Conservation (phyloP, 2,797 vertebrate species). For the Sciurus carolinensis region DNA sequence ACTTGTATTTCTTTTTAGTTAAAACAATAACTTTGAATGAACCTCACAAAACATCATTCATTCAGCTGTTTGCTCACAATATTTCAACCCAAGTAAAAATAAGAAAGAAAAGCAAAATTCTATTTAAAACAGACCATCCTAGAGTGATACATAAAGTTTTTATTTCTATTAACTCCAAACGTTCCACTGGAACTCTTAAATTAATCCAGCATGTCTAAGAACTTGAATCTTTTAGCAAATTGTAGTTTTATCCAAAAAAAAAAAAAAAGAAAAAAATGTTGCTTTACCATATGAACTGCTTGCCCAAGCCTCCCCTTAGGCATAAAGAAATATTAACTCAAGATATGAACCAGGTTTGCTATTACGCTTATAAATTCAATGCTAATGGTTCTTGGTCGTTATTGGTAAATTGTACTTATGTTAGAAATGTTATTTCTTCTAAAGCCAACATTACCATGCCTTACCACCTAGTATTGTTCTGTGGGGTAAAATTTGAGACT, state of each 20-base stretch:
- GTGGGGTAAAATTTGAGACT: not conserved
- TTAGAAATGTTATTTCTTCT: conserved; percentile 18
- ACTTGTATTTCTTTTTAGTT: conserved; percentile 14
- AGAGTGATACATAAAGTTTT: not conserved
- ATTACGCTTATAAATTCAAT: not conserved
- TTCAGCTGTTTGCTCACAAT: not conserved
- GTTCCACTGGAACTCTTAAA: conserved; percentile 36
- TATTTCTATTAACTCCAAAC: not conserved
- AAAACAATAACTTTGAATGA: not conserved
- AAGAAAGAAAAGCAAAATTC: not conserved
- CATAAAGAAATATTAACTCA: conserved; percentile 29
- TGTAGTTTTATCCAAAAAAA: not conserved
- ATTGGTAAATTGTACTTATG: conserved; percentile 6
- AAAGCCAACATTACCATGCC: not conserved
- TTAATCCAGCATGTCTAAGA: not conserved
- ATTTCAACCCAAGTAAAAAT: not conserved
- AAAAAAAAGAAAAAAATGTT: too few relatives aligned
- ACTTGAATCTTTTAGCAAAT: conserved; percentile 12
- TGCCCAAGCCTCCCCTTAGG: not conserved
- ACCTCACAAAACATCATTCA: not conserved
- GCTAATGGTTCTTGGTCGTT: not conserved
- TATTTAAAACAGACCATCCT: not conserved
- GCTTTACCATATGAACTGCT: not conserved
- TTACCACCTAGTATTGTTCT: not conserved
- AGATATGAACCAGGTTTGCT: not conserved